Evolutionary conservation across 2,113 vertebrate species (phyloP), one percentile per base, ranked within the genome.

Genomic region (Chaetodon trifascialis): DNA sequence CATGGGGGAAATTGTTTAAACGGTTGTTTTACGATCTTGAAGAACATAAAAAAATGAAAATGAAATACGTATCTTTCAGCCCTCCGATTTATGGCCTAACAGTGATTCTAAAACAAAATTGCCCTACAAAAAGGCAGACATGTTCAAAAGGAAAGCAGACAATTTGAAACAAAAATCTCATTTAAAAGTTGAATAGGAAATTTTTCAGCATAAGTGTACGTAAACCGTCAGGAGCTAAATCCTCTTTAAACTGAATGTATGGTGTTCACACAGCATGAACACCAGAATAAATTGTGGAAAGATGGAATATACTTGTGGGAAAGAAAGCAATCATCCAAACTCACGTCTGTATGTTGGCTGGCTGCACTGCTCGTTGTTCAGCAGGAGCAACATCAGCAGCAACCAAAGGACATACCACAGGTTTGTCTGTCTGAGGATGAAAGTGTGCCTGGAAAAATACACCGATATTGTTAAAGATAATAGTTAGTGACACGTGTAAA

Each of bases 401-500:
- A 3, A 90, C 94, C 73, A 89, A 51, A 0, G 88, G 73, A 4
- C 91, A 82, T 4, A 59, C 34, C 46, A 67, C 91, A 46, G 83
- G 3, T 91, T 95, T 97, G 0, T 87, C 69, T 34, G 94, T 88
- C 67, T 94, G 94, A 1, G 96, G 88, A 82, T 95, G 95, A 89
- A 97, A 96, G 30, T 96, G 96, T 46, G 96, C 93, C 97, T 98
- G 92, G 42, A 72, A 72, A 51, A 51, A 66, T 19, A 68, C 15
- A 76, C 1, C 2, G 12, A 56, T 5, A 38, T 11, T 7, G 60
- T 40, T 3, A 34, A 40, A 17, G 34, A 25, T n/a, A 62, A 46
- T 16, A 44, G 11, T 7, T n/a, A 34, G 11, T 16, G 17, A 56
- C 55, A 47, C 47, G 47, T 65, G 5, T 14, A 17, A 52, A 40